Base-by-base conservation (phyloP, 1,140 invertebrate species). In the Arctopsyche grandis region DNA sequence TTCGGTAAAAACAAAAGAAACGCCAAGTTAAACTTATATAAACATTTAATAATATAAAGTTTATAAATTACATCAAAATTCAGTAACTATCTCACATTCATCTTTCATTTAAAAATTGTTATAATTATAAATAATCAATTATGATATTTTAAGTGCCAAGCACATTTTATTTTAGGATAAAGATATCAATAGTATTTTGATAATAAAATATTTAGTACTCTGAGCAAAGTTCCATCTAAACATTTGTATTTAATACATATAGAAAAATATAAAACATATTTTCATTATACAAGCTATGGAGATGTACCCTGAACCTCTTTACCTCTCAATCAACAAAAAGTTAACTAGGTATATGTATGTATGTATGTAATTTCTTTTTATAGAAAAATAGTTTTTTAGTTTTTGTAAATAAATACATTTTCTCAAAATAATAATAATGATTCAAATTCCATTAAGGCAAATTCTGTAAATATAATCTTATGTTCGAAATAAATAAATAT, bases 261-360 rank as follows among this genome's bases (percentile, higher is more conserved):
- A 81, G 75, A 81, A 81, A 81, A 81, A 81, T 81, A 81, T 81
- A 81, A 81, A 81, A 81, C 80, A 79, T 19, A 10, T 24, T n/a
- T 60, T 71, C 77, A 16, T 75, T 79, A 66, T 81, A 79, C 43
- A 73, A 66, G 29, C 69, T 81, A 81, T 56, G 74, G 80, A 81
- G 80, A 74, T 79, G 56, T 81, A 81, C 80, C 80, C 80, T 81
- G 80, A 75, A 77, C 74, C 69, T 69, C 66, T 16, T 66, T 70
- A 70, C 69, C 26, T 70, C 29, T 21, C 21, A 22, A 19, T 16
- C 48, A 52, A 52, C 16, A 52, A 14, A 46, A 52, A 52, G 16
- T 52, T 52, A 52, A 14, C 48, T 3, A 38, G 3, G 7, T 38
- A 38, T 3, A 5, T 52, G 16, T 16, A n/a, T n/a, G n/a, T n/a